These are phyloP conservation scores for Psilopsiagon aurifrons DNA, from an alignment of 2,113 vertebrate genomes.

Conservation along the genomic window DNA sequence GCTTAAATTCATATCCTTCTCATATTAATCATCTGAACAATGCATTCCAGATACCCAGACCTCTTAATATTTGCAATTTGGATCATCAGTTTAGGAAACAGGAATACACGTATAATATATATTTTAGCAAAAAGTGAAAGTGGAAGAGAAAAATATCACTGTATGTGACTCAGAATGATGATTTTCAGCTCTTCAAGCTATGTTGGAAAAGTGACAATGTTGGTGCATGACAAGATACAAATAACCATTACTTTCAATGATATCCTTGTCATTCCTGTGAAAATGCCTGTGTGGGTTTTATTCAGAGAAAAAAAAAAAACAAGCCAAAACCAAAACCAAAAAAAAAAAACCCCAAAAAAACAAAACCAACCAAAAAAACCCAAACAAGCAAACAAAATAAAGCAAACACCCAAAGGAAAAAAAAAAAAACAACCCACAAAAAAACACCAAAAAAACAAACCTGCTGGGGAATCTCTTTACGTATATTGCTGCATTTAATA, in stretches of 20 bases:
- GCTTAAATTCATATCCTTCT: background rate
- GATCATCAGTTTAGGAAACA: background rate
- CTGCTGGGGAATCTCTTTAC: background rate
- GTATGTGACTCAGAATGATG: conserved; percentile 67
- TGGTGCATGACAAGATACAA: conserved; percentile 57
- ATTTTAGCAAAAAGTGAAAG: conserved; percentile 1
- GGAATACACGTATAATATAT: background rate
- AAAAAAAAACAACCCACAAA: background rate
- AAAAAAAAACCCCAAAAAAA: background rate
- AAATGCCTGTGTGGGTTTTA: conserved; percentile 51
- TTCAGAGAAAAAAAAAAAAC: background rate
- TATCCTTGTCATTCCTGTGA: conserved; percentile 57
- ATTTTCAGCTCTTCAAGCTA: conserved; percentile 62
- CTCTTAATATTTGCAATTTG: background rate
- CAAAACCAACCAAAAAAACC: background rate
- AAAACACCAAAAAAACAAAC: background rate
- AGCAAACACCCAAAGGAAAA: background rate
- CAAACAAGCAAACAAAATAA: background rate
- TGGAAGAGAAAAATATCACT: conserved; percentile 61
- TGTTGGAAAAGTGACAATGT: conserved; percentile 55
- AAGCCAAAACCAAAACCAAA: background rate
- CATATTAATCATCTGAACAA: background rate
- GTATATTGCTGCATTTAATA: background rate
- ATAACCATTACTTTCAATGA: background rate
- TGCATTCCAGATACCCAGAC: background rate